These are phyloP conservation scores for Dendronephthya gigantea DNA, from an alignment of 64 coral and sea anemone genomes.

Conservation along the genomic window DNA sequence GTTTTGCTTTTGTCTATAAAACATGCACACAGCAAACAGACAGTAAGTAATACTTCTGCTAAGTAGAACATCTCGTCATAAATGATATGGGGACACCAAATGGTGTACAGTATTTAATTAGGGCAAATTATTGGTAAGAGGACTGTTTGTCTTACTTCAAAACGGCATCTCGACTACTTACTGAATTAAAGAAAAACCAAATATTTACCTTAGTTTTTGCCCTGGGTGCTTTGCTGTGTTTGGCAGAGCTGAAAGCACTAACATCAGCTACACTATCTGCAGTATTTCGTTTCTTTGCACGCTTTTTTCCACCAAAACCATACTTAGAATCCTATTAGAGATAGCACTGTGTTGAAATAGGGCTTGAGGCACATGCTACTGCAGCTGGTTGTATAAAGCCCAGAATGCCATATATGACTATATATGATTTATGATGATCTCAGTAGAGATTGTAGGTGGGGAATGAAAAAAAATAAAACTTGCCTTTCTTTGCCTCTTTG, in stretches of 20 bases:
- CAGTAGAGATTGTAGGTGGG: too few relatives aligned
- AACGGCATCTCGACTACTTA: too few relatives aligned
- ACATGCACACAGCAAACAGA: too few relatives aligned
- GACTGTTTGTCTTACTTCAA: too few relatives aligned
- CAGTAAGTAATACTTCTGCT: too few relatives aligned
- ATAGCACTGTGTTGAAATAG: neutral
- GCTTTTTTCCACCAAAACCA: slow-evolving; percentile 88
- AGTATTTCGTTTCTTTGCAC: slow-evolving; percentile 61
- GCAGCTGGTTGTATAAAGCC: neutral
- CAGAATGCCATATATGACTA: too few relatives aligned
- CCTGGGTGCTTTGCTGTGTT: slow-evolving; percentile 82
- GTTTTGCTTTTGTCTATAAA: neutral
- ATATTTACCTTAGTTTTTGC: slow-evolving; percentile 32
- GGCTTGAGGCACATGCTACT: neutral
- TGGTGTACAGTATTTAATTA: too few relatives aligned
- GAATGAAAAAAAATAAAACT: neutral
- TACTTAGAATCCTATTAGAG: slow-evolving; percentile 66
- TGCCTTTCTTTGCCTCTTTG: neutral
- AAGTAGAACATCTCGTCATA: too few relatives aligned
- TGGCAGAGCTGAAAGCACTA: slow-evolving; percentile 67
- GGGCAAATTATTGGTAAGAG: too few relatives aligned
- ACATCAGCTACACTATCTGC: slow-evolving; percentile 51
- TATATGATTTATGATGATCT: too few relatives aligned
- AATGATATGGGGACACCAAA: too few relatives aligned
- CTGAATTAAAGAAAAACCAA: too few relatives aligned